A percentile compares a stretch with the other conserved stretches of the same genome.
These are phyloP conservation scores for Halichoeres trimaculatus DNA, from an alignment of 2,113 vertebrate species.

Conservation along the genomic window DNA sequence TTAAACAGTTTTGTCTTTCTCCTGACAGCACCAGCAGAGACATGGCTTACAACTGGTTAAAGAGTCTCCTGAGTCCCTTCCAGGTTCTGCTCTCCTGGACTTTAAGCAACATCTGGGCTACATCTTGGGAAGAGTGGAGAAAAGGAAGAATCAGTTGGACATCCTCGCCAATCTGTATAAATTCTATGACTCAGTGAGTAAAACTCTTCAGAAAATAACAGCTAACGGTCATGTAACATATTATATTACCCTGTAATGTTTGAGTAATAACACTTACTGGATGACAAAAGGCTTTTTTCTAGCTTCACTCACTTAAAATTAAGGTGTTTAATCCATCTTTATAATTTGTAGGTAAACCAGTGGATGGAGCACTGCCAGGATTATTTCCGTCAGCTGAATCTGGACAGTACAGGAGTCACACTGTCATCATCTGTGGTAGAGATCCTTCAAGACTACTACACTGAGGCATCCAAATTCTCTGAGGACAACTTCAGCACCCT, in stretches of 20 bases:
- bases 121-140: conserved; percentile 72
- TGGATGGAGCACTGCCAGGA: conserved; percentile 82
- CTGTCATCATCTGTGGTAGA: conserved; percentile 69
- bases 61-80: conserved; percentile 70
- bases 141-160: conserved; percentile 76
- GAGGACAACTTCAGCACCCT: conserved; percentile 82
- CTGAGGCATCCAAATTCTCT: conserved; percentile 81
- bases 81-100: conserved; percentile 60
- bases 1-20: background rate
- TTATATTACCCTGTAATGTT: no score
- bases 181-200: conserved; percentile 83
- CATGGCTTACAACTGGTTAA: conserved; percentile 75
- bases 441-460: conserved; percentile 77
- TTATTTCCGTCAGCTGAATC: conserved; percentile 72
- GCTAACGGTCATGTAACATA: no score
- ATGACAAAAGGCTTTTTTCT: no score
- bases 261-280: no score
- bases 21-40: conserved; percentile 80
- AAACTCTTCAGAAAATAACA: no score
- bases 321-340: background rate
- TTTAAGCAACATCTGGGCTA: conserved; percentile 78
- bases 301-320: background rate
- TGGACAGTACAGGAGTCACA: conserved; percentile 48
- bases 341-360: conserved; percentile 75
- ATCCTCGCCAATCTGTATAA: conserved; percentile 80